Percentiles rank a stretch among this genome's conserved stretches.
These are phyloP conservation scores for Luffia ferchaultella DNA, from an alignment of 2,888 invertebrate species.

Conservation along the genomic window DNA sequence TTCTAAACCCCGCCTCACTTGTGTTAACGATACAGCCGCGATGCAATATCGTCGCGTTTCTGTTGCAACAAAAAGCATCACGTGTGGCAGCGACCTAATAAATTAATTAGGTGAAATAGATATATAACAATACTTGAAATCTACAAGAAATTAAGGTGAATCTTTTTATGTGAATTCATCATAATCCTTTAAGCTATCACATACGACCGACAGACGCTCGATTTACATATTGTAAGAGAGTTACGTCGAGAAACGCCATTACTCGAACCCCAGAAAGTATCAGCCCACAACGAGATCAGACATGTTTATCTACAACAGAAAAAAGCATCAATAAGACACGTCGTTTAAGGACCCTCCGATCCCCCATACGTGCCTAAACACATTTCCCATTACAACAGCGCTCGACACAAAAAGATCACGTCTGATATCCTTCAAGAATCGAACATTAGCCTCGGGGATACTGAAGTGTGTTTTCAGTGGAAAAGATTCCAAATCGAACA, in stretches of 20 bases:
- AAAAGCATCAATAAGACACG: constrained; percentile 50
- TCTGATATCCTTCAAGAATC: constrained; percentile 58
- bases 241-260: constrained; percentile 22
- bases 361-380: constrained; percentile 18
- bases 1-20: too few relatives aligned
- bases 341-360: constrained; percentile 31
- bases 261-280: constrained; percentile 12
- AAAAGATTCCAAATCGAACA: constrained; percentile 15
- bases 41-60: too few relatives aligned
- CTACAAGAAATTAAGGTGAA: too few relatives aligned
- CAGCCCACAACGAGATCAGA: constrained; percentile 5
- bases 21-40: too few relatives aligned
- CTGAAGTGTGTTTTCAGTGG: not conserved
- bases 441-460: constrained; percentile 40
- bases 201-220: not conserved
- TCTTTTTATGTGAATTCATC: too few relatives aligned
- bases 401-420: constrained; percentile 37
- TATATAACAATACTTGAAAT: too few relatives aligned
- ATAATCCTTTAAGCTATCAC: too few relatives aligned
- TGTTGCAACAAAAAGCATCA: too few relatives aligned
- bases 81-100: too few relatives aligned
- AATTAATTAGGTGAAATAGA: too few relatives aligned
- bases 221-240: constrained; percentile 1
- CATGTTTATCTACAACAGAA: constrained; percentile 42
- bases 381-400: constrained; percentile 28